Percentiles rank a stretch among this genome's conserved stretches.
Evolutionary conservation across 2,888 invertebrate species (phyloP).

Genomic region (Papilio demoleus): DNA sequence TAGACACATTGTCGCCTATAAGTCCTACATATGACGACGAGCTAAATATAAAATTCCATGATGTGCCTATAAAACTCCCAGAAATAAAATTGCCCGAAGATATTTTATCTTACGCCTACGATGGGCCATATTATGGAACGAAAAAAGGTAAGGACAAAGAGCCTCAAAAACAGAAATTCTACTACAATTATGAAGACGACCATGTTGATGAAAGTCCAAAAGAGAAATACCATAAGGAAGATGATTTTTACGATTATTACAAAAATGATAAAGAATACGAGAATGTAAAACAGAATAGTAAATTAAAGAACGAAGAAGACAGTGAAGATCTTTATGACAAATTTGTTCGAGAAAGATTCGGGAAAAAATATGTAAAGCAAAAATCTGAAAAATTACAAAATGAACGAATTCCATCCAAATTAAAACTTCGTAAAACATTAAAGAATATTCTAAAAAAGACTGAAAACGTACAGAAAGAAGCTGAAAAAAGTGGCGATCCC

Average conservation of each 20-base stretch:
- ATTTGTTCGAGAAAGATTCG: conserved; percentile 77
- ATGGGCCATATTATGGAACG: conserved; percentile 54
- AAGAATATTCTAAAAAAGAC: conserved; percentile 72
- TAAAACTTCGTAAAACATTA: conserved; percentile 63
- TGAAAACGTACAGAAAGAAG: conserved; percentile 67
- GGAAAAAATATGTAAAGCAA: conserved; percentile 67
- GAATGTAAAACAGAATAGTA: conserved; percentile 37
- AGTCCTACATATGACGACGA: conserved; percentile 66
- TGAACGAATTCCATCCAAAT: conserved; percentile 54
- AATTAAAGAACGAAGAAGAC: conserved; percentile 46
- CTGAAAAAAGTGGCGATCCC: conserved; percentile 71
- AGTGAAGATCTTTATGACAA: conserved; percentile 73
- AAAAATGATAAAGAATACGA: conserved; percentile 49
- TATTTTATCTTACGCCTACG: conserved; percentile 66
- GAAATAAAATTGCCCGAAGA: conserved; percentile 79
- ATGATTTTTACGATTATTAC: conserved; percentile 49
- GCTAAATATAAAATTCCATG: conserved; percentile 71
- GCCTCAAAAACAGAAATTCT: conserved; percentile 50
- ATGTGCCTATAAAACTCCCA: conserved; percentile 71
- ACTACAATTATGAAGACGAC: conserved; percentile 56
- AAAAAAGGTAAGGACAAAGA: conserved; percentile 46
- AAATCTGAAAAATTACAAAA: conserved; percentile 63
- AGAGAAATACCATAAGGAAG: conserved; percentile 43
- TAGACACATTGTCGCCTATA: conserved; percentile 58
- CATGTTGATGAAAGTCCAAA: conserved; percentile 45